Evolutionary conservation across 2,888 invertebrate species (phyloP), one percentile per base, ranked within the genome.

Genomic region (Ochlodes sylvanus): DNA sequence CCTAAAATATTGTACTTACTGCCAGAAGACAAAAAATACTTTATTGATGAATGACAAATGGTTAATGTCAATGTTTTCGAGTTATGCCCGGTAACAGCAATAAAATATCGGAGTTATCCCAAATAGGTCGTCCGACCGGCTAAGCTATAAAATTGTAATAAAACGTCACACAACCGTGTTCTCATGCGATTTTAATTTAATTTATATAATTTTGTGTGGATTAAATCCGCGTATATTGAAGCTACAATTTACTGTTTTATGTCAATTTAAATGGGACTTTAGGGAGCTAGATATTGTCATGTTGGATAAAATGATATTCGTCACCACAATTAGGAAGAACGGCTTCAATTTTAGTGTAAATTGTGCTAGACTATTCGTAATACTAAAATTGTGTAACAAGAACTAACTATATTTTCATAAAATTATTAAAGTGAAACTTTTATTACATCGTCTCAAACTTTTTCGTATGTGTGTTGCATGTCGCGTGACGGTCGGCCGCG

Each of bases 131-230:
- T 5, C n/a, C n/a, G 58, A 44, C 44, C 27, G 44, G 58, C 15
- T 10, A 21, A 19, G 50, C 17, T 15, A 34, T 61, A 50, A 50
- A 50, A 61, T 47, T 19, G 61, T 61, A 61, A 61, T 50, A 50
- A 61, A 61, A 50, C n/a, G 61, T 19, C 50, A 61, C 50, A 61
- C 47, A 15, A 17, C 34, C 50, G 34, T 14, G 21, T 61, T 61
- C 17, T 17, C 50, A 61, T 32, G 34, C 61, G 21, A 61, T 61
- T 34, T 50, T 34, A 32, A 50, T 50, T 34, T 61, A 61, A 61
- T 61, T 61, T 61, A 50, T 61, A 12, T 34, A 34, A 50, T 34
- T 38, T 34, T 61, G 17, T 50, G 14, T 34, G 21, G 32, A 50
- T 50, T 61, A 61, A 61, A 44, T 19, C 19, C 50, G 19, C 4